Conservation (phyloP, 2,797 vertebrate species). For the Cottoperca gobio region DNA sequence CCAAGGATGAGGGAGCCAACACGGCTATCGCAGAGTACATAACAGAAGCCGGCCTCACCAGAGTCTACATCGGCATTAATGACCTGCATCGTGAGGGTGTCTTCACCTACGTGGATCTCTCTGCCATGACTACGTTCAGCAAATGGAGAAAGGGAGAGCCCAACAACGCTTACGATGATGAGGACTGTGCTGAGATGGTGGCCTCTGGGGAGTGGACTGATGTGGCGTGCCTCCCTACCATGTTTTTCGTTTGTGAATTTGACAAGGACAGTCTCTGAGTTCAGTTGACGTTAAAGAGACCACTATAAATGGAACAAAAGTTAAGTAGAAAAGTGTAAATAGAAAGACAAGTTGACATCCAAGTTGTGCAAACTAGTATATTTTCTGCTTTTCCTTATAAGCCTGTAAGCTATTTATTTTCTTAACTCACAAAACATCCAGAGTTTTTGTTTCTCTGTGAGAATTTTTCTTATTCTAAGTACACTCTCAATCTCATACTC, state of each 20-base stretch:
- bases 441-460: constrained; percentile 7
- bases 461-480: constrained; percentile 13
- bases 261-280: constrained; percentile 89
- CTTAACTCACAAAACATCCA: constrained; percentile 18
- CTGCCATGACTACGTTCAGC: constrained; percentile 95
- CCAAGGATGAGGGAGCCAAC: constrained; percentile 93
- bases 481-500: constrained; percentile 15
- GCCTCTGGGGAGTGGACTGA: constrained; percentile 97
- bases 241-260: constrained; percentile 99
- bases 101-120: constrained; percentile 92
- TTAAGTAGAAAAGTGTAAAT: constrained; percentile 44
- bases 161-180: constrained; percentile 94
- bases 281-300: neutral
- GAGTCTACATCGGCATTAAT: constrained; percentile 95
- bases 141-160: constrained; percentile 96
- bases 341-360: constrained; percentile 36
- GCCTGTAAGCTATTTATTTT: constrained; percentile 60
- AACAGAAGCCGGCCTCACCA: constrained; percentile 89
- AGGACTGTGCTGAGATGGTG: constrained; percentile 97
- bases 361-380: constrained; percentile 39
- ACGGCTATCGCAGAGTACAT: constrained; percentile 91
- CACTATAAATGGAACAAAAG: neutral
- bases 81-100: constrained; percentile 93
- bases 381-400: constrained; percentile 7
- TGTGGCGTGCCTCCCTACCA: constrained; percentile 93